Conservation (phyloP, 2,888 invertebrate genomes). For the Meloe dianella region DNA sequence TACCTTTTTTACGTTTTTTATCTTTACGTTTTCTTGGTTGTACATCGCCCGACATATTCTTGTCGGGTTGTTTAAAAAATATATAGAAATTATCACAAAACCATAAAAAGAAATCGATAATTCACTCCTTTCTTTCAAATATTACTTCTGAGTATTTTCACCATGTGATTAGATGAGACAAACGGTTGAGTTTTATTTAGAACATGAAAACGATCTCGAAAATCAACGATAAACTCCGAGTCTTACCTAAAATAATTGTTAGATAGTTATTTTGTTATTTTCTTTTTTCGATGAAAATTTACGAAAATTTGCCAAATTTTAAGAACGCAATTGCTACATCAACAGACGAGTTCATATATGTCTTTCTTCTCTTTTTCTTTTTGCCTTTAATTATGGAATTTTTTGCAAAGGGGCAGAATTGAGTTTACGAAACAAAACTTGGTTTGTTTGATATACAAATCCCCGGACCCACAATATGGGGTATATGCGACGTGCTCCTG, state of each 20-base stretch:
- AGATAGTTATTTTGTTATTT: background rate
- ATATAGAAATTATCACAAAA: constrained; percentile 31
- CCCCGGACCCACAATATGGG: constrained; percentile 37
- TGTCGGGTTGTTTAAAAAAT: constrained; percentile 36
- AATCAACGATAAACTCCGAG: constrained; percentile 34
- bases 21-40: constrained; percentile 87
- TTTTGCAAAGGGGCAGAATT: background rate
- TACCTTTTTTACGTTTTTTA: constrained; percentile 83
- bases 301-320: background rate
- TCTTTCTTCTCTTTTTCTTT: background rate
- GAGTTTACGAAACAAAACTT: constrained; percentile 7
- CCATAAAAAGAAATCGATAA: constrained; percentile 34
- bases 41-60: constrained; percentile 84
- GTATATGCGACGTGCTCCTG: constrained; percentile 37
- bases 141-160: constrained; percentile 29
- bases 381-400: background rate
- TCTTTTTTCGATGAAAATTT: constrained; percentile 2
- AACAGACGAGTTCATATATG: background rate
- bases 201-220: constrained; percentile 33
- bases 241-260: constrained; percentile 35
- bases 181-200: constrained; percentile 34
- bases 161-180: constrained; percentile 29
- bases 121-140: constrained; percentile 3
- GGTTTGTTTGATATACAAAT: constrained; percentile 37
- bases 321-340: background rate